Evolutionary conservation across 2,888 invertebrate genomes (phyloP).

Genomic region (Oscheius sp.): DNA sequence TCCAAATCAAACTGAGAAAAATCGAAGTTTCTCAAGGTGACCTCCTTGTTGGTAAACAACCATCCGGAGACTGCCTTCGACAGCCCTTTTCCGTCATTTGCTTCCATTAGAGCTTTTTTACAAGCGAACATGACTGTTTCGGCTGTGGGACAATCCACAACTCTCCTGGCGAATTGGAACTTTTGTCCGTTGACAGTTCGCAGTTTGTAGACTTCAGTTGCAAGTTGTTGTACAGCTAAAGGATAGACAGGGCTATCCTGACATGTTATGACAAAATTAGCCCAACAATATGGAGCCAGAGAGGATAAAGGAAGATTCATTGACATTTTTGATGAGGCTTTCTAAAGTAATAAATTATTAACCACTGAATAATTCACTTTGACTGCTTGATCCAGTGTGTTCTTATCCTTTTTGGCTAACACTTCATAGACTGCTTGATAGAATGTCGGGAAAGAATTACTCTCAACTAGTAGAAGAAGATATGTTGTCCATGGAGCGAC

Average conservation of each 20-base stretch:
- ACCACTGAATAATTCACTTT: too few species aligned
- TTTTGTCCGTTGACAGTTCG: conserved; percentile 42
- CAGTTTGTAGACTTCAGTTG: conserved; percentile 41
- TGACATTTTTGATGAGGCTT: conserved; percentile 59
- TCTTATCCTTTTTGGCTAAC: conserved; percentile 56
- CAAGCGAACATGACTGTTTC: conserved; percentile 10
- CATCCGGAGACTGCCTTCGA: conserved; percentile 46
- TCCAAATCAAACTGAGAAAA: conserved; percentile 60
- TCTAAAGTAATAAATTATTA: conserved; percentile 39
- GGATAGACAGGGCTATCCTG: conserved; percentile 47
- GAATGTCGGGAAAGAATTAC: conserved; percentile 48
- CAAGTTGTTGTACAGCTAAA: conserved; percentile 59
- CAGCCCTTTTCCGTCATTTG: conserved; percentile 11
- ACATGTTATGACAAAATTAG: conserved; percentile 36
- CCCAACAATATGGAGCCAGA: conserved; percentile 61
- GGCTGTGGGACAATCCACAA: conserved; percentile 36
- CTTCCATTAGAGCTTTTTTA: neutral
- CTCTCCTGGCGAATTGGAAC: conserved; percentile 44
- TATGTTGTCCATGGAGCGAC: conserved; percentile 59
- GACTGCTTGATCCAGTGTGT: conserved; percentile 48
- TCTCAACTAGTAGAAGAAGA: conserved; percentile 59
- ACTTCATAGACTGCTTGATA: conserved; percentile 50
- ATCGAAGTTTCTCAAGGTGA: conserved; percentile 47
- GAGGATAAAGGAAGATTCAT: conserved; percentile 50
- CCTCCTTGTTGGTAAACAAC: conserved; percentile 44